A percentile compares a stretch with the other conserved stretches of the same genome.
Evolutionary conservation across 2,888 invertebrate genomes (phyloP).

Genomic region (Caradrina kadenii): DNA sequence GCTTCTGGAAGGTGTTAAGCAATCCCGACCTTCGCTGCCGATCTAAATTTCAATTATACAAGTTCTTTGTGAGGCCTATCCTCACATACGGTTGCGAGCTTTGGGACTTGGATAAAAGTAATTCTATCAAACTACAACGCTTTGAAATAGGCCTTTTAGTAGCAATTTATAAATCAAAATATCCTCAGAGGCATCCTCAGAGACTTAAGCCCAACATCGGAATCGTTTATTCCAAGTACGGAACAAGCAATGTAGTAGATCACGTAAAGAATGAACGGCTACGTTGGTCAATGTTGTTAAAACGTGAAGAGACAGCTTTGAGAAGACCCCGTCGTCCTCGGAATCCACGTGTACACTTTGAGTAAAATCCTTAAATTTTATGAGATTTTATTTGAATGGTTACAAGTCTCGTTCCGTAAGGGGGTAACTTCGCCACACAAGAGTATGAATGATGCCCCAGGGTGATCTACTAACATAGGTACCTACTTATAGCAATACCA

Average conservation of each 20-base stretch:
- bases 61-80: slow-evolving; percentile 76
- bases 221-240: slow-evolving; percentile 67
- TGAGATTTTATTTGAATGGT: background rate
- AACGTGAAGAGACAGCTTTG: slow-evolving; percentile 67
- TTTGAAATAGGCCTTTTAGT: slow-evolving; percentile 73
- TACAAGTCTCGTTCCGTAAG: background rate
- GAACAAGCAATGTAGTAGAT: slow-evolving; percentile 65
- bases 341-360: slow-evolving; percentile 37
- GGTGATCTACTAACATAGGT: slow-evolving; percentile 2
- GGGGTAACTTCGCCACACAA: background rate
- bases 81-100: slow-evolving; percentile 79
- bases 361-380: background rate
- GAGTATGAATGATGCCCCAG: slow-evolving; percentile 17
- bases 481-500: no score
- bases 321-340: slow-evolving; percentile 7
- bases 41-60: slow-evolving; percentile 74
- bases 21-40: slow-evolving; percentile 66
- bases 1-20: slow-evolving; percentile 67
- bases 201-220: slow-evolving; percentile 65
- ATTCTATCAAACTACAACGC: slow-evolving; percentile 65
- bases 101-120: slow-evolving; percentile 69
- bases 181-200: slow-evolving; percentile 69
- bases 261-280: slow-evolving; percentile 72
- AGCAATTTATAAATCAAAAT: slow-evolving; percentile 77
- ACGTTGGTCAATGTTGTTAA: slow-evolving; percentile 69